Base-by-base conservation (phyloP, 2,888 invertebrate species). In the Apotomis turbidana region DNA sequence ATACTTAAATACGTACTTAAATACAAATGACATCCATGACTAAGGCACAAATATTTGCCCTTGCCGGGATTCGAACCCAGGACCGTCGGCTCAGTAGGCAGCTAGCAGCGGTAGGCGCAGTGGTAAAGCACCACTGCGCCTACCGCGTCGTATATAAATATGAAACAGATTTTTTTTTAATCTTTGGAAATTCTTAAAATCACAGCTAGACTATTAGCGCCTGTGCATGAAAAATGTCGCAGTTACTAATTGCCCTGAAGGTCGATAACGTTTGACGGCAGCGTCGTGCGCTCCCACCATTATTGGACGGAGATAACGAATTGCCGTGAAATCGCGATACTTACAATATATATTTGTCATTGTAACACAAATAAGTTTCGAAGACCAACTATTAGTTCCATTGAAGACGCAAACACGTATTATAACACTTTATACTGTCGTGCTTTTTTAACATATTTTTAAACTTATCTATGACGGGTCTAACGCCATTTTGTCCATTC, bases 271-370 rank as follows among this genome's bases (percentile, higher is more conserved):
- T 69, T 66, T 69, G 54, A 71, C 70, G 59, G 13, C n/a, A 51
- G 27, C 41, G 38, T 61, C 49, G 46, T 51, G 62, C 67, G 38
- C 49, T 68, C 44, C 54, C 52, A n/a, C 44, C 61, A 57, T 52
- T 61, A 41, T 60, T 71, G 61, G 58, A 68, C 57, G 36, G 61
- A 74, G 71, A 74, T 75, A 73, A 74, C 75, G 77, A 78, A 78
- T 75, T 55, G 41, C 76, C 74, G 71, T 78, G 75, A 77, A 78
- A 78, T 77, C 62, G 70, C 73, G 71, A 73, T 70, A 71, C 73
- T 74, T 70, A 71, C 73, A 57, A 54, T 68, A 57, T 73, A 60
- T 59, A 51, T 61, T 60, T 61, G 60, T 68, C 70, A 71, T 73
- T 70, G 73, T 59, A 51, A 70, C 58, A 71, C 66, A 72, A 71